Evolutionary conservation across 1,140 invertebrate species (phyloP).

Genomic region (Drosophila arizonae): DNA sequence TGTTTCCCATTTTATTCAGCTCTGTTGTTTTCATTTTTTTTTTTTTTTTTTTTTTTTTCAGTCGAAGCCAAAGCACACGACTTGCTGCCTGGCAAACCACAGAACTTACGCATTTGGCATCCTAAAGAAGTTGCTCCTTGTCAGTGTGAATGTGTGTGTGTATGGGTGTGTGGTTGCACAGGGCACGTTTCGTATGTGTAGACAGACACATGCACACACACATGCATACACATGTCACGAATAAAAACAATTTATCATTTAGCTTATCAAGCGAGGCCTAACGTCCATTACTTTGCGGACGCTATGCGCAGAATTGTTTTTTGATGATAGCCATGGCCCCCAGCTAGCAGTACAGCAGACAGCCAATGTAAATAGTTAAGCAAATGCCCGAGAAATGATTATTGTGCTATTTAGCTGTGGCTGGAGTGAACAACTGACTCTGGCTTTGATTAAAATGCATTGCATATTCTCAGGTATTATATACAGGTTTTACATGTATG

Average conservation of each 20-base stretch:
- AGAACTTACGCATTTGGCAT: conserved; percentile 67
- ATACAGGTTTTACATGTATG: background rate
- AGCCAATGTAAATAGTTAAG: conserved; percentile 52
- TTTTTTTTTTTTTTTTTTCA: conserved; percentile 29
- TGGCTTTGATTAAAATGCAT: conserved; percentile 50
- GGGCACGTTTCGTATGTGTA: conserved; percentile 32
- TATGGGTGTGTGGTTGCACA: conserved; percentile 13
- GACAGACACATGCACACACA: conserved; percentile 20
- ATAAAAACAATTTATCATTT: conserved; percentile 81
- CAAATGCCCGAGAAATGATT: conserved; percentile 74
- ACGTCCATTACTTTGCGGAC: conserved; percentile 79
- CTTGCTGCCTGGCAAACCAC: conserved; percentile 46
- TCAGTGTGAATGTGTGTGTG: conserved; percentile 8
- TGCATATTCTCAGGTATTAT: conserved; percentile 15
- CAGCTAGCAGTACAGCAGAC: background rate
- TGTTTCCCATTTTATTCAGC: conserved; percentile 48
- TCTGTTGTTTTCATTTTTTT: conserved; percentile 17
- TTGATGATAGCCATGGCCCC: conserved; percentile 69
- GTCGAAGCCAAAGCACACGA: conserved; percentile 59
- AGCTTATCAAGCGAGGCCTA: conserved; percentile 78
- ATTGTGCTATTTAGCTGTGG: conserved; percentile 47
- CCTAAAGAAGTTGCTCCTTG: conserved; percentile 44
- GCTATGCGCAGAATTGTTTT: conserved; percentile 77
- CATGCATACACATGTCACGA: conserved; percentile 72
- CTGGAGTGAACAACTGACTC: conserved; percentile 16